Evolutionary conservation across 1,140 invertebrate genomes (phyloP).

Genomic region (Meloidogyne exigua): DNA sequence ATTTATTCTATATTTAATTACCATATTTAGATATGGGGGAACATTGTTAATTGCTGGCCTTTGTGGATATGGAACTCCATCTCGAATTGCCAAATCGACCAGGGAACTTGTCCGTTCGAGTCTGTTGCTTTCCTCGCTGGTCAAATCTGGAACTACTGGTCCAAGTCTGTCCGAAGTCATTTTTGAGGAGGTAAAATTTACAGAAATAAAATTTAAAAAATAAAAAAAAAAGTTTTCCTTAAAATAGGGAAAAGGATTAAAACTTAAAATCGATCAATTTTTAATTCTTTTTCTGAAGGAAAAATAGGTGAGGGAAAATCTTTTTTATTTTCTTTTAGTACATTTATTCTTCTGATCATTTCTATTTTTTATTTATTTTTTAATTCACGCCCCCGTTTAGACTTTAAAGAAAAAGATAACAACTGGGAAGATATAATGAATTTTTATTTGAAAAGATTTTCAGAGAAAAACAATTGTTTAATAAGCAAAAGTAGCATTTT

Average conservation of each 20-base stretch:
- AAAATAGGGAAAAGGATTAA: no score
- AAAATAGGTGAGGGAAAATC: background rate
- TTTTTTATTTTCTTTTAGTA: background rate
- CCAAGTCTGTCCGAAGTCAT: background rate
- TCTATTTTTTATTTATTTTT: background rate
- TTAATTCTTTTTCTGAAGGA: background rate
- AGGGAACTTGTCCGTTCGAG: slow-evolving; percentile 16
- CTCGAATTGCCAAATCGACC: slow-evolving; percentile 14
- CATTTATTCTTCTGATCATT: slow-evolving; percentile 8
- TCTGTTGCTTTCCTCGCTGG: background rate
- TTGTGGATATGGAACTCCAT: slow-evolving; percentile 18
- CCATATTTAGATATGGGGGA: slow-evolving; percentile 20
- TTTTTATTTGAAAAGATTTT: background rate
- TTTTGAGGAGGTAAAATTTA: no score
- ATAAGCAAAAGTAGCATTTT: no score
- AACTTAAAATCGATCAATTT: background rate
- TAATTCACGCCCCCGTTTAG: background rate
- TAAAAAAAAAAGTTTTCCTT: no score
- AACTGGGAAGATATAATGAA: background rate
- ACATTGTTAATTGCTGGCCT: slow-evolving; percentile 9
- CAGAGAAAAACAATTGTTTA: no score
- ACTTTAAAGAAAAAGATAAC: background rate
- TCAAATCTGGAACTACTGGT: slow-evolving; percentile 19
- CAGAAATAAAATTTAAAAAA: no score
- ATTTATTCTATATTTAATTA: background rate